Percentiles rank a stretch among this genome's conserved stretches.
Evolutionary conservation across 2,888 invertebrate species (phyloP).

Genomic region (Agriopis aurantiaria): DNA sequence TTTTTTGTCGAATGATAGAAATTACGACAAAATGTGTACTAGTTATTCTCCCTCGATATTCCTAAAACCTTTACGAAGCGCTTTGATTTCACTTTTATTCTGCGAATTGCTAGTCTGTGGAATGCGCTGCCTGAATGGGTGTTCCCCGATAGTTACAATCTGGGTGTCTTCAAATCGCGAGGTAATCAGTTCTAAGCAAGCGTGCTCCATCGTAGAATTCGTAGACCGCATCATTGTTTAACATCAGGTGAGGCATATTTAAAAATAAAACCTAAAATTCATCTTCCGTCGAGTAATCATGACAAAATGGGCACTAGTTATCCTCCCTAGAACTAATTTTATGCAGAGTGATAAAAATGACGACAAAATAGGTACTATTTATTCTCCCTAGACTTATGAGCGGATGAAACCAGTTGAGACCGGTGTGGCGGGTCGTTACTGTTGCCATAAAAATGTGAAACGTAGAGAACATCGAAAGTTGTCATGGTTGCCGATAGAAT

Average conservation of each 20-base stretch:
- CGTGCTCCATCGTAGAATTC: too few relatives aligned
- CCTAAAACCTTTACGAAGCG: too few relatives aligned
- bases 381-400: constrained; percentile 35
- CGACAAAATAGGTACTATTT: constrained; percentile 38
- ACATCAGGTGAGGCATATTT: too few relatives aligned
- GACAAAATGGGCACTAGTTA: constrained; percentile 7
- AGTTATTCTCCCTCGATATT: not conserved
- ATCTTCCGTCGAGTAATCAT: too few relatives aligned
- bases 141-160: too few relatives aligned
- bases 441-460: constrained; percentile 60
- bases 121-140: too few relatives aligned
- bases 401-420: constrained; percentile 49
- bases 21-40: constrained; percentile 2
- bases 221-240: too few relatives aligned
- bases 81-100: too few relatives aligned
- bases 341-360: constrained; percentile 35
- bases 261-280: too few relatives aligned
- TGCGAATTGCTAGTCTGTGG: too few relatives aligned
- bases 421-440: constrained; percentile 55
- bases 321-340: constrained; percentile 25
- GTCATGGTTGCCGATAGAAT: constrained; percentile 43
- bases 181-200: too few relatives aligned
- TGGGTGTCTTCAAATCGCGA: too few relatives aligned
- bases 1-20: not conserved
- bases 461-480: constrained; percentile 61